Conservation (phyloP, 1,140 invertebrate genomes). For the Bombus impatiens region DNA sequence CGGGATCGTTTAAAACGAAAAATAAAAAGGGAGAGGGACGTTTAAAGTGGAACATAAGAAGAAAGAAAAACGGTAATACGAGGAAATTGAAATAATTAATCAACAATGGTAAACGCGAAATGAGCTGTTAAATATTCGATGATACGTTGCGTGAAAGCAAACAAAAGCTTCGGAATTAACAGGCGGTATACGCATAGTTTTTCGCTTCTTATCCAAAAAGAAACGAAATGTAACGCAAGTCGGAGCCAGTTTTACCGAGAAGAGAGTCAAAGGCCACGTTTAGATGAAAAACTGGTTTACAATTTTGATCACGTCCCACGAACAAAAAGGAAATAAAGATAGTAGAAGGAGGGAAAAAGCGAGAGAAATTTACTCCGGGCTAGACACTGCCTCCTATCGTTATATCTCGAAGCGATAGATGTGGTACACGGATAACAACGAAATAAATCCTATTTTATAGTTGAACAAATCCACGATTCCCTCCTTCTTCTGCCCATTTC, state of each 20-base stretch:
- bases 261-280: conserved; percentile 45
- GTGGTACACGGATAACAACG: conserved; percentile 12
- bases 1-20: too few species aligned
- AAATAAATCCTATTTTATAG: conserved; percentile 42
- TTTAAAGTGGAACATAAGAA: too few species aligned
- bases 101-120: too few species aligned
- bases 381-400: conserved; percentile 24
- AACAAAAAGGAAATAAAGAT: neutral
- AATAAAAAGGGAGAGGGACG: too few species aligned
- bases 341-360: neutral
- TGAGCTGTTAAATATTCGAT: too few species aligned
- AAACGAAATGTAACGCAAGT: conserved; percentile 7
- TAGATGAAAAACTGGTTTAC: conserved; percentile 45
- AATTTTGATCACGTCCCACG: conserved; percentile 45
- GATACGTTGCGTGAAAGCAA: neutral
- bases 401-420: conserved; percentile 45
- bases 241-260: conserved; percentile 30
- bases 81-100: too few species aligned
- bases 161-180: neutral
- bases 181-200: neutral
- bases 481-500: neutral
- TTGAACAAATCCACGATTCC: conserved; percentile 20
- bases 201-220: neutral
- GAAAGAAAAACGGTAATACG: too few species aligned
- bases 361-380: conserved; percentile 21